Evolutionary conservation across 2,113 vertebrate genomes (phyloP).

Genomic region (Colistium nudipinnis): DNA sequence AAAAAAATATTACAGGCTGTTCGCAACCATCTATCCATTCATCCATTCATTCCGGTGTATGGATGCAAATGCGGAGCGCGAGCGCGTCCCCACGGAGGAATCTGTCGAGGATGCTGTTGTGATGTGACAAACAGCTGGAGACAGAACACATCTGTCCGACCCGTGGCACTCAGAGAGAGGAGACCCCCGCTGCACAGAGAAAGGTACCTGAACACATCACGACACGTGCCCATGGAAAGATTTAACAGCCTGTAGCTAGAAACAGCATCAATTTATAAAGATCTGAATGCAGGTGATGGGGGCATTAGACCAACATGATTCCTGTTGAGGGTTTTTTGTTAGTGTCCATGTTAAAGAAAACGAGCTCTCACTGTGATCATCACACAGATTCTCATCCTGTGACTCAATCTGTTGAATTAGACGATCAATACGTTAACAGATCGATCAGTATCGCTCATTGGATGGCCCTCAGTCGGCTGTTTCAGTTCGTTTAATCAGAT

Average conservation of each 20-base stretch:
- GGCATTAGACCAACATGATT: no score
- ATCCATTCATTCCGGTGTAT: background rate
- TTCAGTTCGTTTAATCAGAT: background rate
- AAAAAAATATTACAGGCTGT: no score
- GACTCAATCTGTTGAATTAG: background rate
- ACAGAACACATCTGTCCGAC: slow-evolving; percentile 40
- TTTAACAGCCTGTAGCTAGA: no score
- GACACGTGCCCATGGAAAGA: background rate
- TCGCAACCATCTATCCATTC: no score
- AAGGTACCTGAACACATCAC: slow-evolving; percentile 35
- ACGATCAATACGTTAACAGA: background rate
- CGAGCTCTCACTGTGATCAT: background rate
- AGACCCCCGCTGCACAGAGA: slow-evolving; percentile 33
- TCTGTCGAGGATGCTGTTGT: background rate
- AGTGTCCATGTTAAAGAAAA: no score
- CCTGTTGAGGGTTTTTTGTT: no score
- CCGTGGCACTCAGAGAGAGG: slow-evolving; percentile 40
- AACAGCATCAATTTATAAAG: no score
- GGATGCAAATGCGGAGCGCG: slow-evolving; percentile 9
- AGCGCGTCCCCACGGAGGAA: slow-evolving; percentile 14
- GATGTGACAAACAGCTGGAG: slow-evolving; percentile 43
- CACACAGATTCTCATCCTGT: background rate
- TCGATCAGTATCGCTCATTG: background rate
- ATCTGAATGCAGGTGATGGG: background rate
- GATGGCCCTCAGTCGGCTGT: background rate